phyloP scores from a whole-genome alignment of 2,797 vertebrate genomes.

The Bradypus variegatus region DNA sequence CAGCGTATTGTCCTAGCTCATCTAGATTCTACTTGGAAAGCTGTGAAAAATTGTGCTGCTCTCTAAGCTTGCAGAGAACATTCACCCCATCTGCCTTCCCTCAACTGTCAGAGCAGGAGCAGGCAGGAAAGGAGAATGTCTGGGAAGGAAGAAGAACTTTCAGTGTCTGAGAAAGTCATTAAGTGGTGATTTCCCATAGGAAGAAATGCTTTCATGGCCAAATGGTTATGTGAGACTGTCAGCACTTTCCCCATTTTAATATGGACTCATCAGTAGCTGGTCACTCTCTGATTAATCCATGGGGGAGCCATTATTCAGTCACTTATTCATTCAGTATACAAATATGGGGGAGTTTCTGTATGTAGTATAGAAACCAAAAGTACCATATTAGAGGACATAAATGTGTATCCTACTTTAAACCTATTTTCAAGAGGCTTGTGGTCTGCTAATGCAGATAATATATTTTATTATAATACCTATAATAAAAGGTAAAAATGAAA shows the following conservation, averaged over 20 bases:
- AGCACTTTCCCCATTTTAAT: not conserved
- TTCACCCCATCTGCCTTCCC: not conserved
- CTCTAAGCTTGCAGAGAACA: not conserved
- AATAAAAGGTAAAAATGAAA: not conserved
- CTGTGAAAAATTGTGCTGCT: not conserved
- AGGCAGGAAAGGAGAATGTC: not conserved
- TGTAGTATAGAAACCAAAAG: not conserved
- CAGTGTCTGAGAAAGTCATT: conserved; percentile 2
- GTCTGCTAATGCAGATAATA: not conserved
- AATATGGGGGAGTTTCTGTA: not conserved
- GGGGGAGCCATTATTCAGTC: not conserved
- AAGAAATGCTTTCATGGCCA: not conserved
- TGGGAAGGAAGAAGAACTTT: not conserved
- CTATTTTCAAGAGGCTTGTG: not conserved
- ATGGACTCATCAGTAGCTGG: not conserved
- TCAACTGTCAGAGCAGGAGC: not conserved
- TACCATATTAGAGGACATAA: not conserved
- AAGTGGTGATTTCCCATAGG: not conserved
- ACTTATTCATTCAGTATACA: not conserved
- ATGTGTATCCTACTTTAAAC: not conserved
- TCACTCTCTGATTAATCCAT: conserved; percentile 17
- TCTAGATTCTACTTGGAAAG: not conserved
- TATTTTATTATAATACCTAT: not conserved
- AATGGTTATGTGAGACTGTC: not conserved
- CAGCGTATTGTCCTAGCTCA: not conserved